A percentile compares a stretch with the other conserved stretches of the same genome.
Conservation (phyloP, 1,140 invertebrate genomes). For the Rhynchophorus ferrugineus region DNA sequence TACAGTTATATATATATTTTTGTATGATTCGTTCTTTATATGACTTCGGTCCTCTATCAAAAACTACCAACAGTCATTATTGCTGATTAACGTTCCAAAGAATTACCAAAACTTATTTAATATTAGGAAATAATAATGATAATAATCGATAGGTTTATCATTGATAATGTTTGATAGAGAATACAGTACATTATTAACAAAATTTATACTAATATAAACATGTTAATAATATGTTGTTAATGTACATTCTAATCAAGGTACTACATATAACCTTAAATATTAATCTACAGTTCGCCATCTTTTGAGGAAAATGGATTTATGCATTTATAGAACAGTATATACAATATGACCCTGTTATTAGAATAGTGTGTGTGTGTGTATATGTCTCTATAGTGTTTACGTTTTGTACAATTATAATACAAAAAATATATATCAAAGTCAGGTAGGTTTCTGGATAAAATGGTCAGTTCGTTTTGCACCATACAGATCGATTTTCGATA, state of each 20-base stretch:
- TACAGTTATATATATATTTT: slow-evolving; percentile 2
- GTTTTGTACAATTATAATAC: too few relatives aligned
- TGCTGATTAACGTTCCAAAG: not conserved
- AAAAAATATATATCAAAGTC: too few relatives aligned
- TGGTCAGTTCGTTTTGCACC: too few relatives aligned
- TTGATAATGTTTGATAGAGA: not conserved
- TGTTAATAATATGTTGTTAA: not conserved
- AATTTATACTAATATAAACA: not conserved
- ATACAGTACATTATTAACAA: not conserved
- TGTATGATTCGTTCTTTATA: too few relatives aligned
- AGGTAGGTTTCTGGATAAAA: too few relatives aligned
- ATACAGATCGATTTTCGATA: too few relatives aligned
- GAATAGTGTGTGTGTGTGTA: too few relatives aligned
- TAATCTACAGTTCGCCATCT: not conserved
- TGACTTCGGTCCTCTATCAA: not conserved
- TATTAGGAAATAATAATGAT: not conserved
- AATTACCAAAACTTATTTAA: not conserved
- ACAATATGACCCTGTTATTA: not conserved
- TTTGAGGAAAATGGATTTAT: not conserved
- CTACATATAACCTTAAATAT: not conserved
- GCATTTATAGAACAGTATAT: not conserved
- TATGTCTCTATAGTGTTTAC: too few relatives aligned
- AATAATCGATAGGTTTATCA: not conserved
- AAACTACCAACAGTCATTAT: too few relatives aligned
- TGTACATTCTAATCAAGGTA: not conserved